Evolutionary conservation across 2,888 invertebrate species (phyloP).

Genomic region (Synergus laeviventris): DNA sequence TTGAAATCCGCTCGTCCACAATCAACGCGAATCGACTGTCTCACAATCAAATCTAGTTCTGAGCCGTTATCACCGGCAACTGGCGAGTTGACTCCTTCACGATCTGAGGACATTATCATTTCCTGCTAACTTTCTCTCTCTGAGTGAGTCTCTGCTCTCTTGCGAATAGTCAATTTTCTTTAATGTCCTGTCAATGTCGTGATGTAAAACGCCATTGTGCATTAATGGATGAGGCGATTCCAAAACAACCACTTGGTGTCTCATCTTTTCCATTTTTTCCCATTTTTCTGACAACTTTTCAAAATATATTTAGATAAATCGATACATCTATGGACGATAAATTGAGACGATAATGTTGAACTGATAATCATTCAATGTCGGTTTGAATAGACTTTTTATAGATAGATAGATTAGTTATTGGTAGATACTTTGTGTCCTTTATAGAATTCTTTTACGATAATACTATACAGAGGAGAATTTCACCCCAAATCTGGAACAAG

Average conservation of each 20-base stretch:
- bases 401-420: neutral
- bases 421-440: too few relatives aligned
- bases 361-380: too few relatives aligned
- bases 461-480: neutral
- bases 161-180: conserved; percentile 19
- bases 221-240: neutral
- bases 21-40: conserved; percentile 20
- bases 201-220: conserved; percentile 9
- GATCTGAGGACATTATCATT: conserved; percentile 24
- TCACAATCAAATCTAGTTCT: neutral
- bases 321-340: too few relatives aligned
- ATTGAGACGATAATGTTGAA: too few relatives aligned
- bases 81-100: conserved; percentile 10
- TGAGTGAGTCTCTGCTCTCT: conserved; percentile 39
- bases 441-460: too few relatives aligned
- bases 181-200: conserved; percentile 2
- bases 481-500: neutral
- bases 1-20: neutral
- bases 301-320: neutral
- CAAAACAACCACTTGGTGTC: neutral
- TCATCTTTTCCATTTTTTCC: neutral
- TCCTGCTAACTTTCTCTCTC: conserved; percentile 31
- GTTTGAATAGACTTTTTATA: neutral
- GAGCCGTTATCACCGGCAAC: conserved; percentile 11
- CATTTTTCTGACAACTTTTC: neutral